Conservation (phyloP, 2,888 invertebrate genomes). For the Dioctria rufipes region DNA sequence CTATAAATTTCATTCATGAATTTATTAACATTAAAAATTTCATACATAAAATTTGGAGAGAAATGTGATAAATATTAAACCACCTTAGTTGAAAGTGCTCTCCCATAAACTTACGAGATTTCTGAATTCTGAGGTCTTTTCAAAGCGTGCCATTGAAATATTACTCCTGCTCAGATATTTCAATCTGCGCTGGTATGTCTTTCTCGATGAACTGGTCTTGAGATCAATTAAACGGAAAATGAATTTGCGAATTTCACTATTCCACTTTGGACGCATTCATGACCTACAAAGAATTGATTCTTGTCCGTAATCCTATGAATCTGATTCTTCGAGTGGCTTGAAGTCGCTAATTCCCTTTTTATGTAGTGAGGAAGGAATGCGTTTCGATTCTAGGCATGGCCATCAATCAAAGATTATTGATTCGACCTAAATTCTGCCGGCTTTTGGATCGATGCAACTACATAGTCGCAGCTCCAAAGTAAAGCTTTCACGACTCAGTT, state of each 20-base stretch:
- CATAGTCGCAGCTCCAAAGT: not conserved
- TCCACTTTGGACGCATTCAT: slow-evolving; percentile 14
- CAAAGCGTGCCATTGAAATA: too few relatives aligned
- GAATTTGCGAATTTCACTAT: slow-evolving; percentile 1
- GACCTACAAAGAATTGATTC: slow-evolving; percentile 6
- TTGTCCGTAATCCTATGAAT: not conserved
- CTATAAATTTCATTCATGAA: too few relatives aligned
- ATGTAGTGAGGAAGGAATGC: not conserved
- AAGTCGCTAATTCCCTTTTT: not conserved
- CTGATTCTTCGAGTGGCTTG: slow-evolving; percentile 11
- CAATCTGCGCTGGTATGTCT: too few relatives aligned
- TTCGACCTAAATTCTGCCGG: slow-evolving; percentile 31
- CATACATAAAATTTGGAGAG: too few relatives aligned
- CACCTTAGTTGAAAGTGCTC: too few relatives aligned
- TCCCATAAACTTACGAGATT: too few relatives aligned
- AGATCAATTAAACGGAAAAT: not conserved
- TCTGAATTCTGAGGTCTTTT: too few relatives aligned
- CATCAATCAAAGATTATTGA: slow-evolving; percentile 25
- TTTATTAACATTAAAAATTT: too few relatives aligned
- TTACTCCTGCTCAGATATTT: too few relatives aligned
- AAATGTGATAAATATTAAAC: too few relatives aligned
- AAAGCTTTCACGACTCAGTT: not conserved
- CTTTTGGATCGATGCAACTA: not conserved
- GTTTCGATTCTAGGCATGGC: not conserved
- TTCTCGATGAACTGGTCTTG: not conserved